Evolutionary conservation across 1,140 invertebrate species (phyloP).

Genomic region (Metopolophium dirhodum): DNA sequence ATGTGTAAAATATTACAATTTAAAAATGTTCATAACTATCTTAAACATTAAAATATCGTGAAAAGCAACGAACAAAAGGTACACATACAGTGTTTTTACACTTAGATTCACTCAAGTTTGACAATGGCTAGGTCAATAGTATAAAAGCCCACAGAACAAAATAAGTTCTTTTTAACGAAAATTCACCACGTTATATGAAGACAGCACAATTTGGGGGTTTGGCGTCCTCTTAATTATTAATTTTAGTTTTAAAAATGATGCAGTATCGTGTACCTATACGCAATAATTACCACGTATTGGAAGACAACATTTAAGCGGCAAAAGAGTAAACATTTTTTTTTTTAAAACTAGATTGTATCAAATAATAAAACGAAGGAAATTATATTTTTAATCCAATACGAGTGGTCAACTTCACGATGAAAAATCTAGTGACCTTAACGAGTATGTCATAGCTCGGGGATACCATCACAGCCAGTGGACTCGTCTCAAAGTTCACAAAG

Average conservation of each 20-base stretch:
- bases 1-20: not conserved
- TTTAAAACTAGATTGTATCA: too few relatives aligned
- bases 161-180: too few relatives aligned
- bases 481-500: not conserved
- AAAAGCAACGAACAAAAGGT: not conserved
- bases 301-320: too few relatives aligned
- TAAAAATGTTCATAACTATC: not conserved
- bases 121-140: not conserved
- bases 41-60: not conserved
- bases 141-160: not conserved
- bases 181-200: too few relatives aligned
- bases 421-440: not conserved
- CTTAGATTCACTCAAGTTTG: not conserved
- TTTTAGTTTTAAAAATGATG: too few relatives aligned
- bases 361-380: not conserved
- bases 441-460: not conserved
- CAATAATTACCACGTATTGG: too few relatives aligned
- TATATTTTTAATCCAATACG: not conserved
- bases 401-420: not conserved
- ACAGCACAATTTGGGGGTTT: too few relatives aligned
- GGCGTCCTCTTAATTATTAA: too few relatives aligned
- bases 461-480: not conserved
- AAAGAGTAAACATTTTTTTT: too few relatives aligned
- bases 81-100: not conserved
- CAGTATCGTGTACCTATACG: fast-evolving